Evolutionary conservation across 2,797 vertebrate genomes (phyloP).

Genomic region (Sebastes hubbsi): DNA sequence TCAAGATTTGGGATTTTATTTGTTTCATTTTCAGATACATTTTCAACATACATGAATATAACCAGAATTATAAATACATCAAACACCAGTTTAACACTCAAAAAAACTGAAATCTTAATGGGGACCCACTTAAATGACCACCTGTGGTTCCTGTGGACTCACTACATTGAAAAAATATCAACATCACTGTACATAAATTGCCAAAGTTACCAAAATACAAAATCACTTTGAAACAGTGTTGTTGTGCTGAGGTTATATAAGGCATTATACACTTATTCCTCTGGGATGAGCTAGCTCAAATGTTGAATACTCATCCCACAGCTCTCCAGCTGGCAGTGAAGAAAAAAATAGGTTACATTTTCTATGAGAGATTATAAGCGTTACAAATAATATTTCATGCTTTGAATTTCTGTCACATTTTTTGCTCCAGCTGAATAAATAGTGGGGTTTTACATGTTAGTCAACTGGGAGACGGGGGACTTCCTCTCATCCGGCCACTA

Average conservation of each 20-base stretch:
- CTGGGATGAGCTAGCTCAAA: constrained; percentile 13
- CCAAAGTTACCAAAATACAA: constrained; percentile 18
- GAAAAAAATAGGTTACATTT: constrained; percentile 1
- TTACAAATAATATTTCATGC: constrained; percentile 21
- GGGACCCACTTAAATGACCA: too few relatives aligned
- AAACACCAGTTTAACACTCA: not conserved
- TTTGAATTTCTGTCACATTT: constrained; percentile 6
- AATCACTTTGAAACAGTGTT: constrained; percentile 19
- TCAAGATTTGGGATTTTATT: not conserved
- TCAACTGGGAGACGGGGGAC: not conserved
- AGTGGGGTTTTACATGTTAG: constrained; percentile 6
- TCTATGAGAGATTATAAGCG: constrained; percentile 8
- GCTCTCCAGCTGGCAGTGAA: constrained; percentile 10
- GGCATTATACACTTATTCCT: constrained; percentile 8
- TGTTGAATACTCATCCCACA: constrained; percentile 23
- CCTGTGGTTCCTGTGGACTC: not conserved
- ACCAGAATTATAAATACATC: not conserved
- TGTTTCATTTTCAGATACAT: not conserved
- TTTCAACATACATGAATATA: not conserved
- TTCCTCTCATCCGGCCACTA: constrained; percentile 20
- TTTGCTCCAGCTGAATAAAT: constrained; percentile 14
- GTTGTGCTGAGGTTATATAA: constrained; percentile 24
- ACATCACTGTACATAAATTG: not conserved
- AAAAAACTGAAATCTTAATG: not conserved
- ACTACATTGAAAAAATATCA: not conserved